These are phyloP conservation scores for Idaea straminata DNA, from an alignment of 2,888 invertebrate species.

Conservation along the genomic window DNA sequence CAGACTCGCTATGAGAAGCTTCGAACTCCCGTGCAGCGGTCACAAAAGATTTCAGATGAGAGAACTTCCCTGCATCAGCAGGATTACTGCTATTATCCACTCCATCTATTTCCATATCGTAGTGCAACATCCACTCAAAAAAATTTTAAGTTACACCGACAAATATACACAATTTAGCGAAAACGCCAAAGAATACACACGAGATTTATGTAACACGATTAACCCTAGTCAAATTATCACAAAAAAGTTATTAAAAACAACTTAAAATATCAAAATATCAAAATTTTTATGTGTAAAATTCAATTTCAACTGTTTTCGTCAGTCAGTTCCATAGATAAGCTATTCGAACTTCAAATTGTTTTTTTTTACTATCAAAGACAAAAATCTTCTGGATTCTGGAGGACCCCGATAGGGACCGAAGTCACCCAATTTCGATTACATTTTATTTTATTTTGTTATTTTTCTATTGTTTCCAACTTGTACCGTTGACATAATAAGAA, in stretches of 20 bases:
- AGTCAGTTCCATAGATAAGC: slow-evolving; percentile 24
- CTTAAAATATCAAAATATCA: slow-evolving; percentile 24
- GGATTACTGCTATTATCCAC: slow-evolving; percentile 52
- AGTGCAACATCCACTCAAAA: slow-evolving; percentile 15
- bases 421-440: no score
- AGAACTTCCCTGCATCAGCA: slow-evolving; percentile 63
- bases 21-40: slow-evolving; percentile 75
- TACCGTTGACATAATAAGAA: no score
- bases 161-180: background rate
- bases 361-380: no score
- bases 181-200: slow-evolving; percentile 1
- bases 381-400: no score
- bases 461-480: no score
- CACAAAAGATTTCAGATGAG: slow-evolving; percentile 77
- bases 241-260: slow-evolving; percentile 16
- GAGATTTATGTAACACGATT: background rate
- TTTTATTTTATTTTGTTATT: no score
- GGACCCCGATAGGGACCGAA: no score
- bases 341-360: no score
- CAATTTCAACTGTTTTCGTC: slow-evolving; percentile 69
- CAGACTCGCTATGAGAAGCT: slow-evolving; percentile 73
- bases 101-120: slow-evolving; percentile 67
- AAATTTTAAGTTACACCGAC: slow-evolving; percentile 2
- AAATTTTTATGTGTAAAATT: slow-evolving; percentile 39
- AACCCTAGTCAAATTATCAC: background rate